phyloP scores from a whole-genome alignment of 1,140 invertebrate species.

The Pomacea maculata region DNA sequence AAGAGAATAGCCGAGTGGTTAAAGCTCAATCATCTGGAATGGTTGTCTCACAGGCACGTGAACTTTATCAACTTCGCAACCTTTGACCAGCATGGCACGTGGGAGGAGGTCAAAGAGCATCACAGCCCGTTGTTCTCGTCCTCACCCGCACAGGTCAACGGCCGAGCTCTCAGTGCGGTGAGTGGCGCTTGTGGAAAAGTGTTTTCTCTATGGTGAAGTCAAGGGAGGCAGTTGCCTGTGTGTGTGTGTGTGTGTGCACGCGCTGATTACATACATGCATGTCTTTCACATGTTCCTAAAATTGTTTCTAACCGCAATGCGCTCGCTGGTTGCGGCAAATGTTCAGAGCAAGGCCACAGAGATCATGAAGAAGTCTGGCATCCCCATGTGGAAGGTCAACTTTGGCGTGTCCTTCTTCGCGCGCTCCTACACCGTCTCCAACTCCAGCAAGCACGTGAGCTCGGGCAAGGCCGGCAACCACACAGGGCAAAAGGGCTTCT shows the following conservation, averaged over 20 bases:
- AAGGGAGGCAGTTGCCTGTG: not conserved
- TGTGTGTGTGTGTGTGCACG: not conserved
- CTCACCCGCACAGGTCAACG: not conserved
- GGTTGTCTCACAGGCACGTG: constrained; percentile 72
- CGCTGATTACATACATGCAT: no score
- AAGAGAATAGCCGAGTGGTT: no score
- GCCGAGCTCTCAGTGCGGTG: not conserved
- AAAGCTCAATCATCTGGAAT: no score
- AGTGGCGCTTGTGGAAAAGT: not conserved
- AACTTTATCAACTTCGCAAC: constrained; percentile 92
- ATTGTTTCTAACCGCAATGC: not conserved
- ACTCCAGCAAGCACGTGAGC: not conserved
- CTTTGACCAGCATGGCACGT: constrained; percentile 94
- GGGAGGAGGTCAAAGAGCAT: constrained; percentile 84
- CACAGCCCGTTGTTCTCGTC: constrained; percentile 53
- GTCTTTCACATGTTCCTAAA: no score
- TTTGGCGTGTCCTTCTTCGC: not conserved
- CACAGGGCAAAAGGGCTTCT: not conserved
- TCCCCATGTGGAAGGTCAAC: not conserved
- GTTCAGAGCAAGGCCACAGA: constrained; percentile 1
- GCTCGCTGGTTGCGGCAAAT: not conserved
- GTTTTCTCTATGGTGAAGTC: not conserved
- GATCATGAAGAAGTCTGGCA: not conserved
- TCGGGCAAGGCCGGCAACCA: not conserved
- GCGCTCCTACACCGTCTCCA: not conserved